These are phyloP conservation scores for Cotesia glomerata DNA, from an alignment of 1,140 invertebrate genomes.

Conservation along the genomic window DNA sequence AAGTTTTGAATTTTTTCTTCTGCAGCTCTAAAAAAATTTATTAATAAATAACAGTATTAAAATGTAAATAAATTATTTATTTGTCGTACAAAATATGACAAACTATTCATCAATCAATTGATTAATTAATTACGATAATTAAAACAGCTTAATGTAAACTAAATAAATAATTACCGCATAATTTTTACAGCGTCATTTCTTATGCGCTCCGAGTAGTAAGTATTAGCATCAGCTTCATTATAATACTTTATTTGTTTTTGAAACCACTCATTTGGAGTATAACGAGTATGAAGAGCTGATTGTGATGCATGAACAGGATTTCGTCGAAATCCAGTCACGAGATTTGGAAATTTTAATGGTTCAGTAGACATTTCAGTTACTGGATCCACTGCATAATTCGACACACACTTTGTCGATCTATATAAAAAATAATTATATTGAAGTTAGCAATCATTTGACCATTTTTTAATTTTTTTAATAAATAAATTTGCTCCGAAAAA, in stretches of 20 bases:
- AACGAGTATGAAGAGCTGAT: conserved; percentile 81
- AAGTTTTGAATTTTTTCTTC: conserved; percentile 77
- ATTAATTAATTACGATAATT: neutral
- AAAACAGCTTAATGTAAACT: neutral
- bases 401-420: conserved; percentile 45
- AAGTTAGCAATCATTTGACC: no score
- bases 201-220: conserved; percentile 82
- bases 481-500: no score
- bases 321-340: conserved; percentile 78
- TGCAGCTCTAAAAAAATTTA: conserved; percentile 68
- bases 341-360: conserved; percentile 79
- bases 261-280: conserved; percentile 91
- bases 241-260: conserved; percentile 85
- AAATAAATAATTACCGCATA: conserved; percentile 55
- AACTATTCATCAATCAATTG: neutral
- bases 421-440: neutral
- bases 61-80: no score
- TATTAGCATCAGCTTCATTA: conserved; percentile 83
- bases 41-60: conserved; percentile 17
- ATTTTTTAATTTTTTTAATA: no score
- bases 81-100: no score
- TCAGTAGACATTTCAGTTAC: conserved; percentile 70
- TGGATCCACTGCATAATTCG: conserved; percentile 46
- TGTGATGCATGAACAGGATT: conserved; percentile 78
- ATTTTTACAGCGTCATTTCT: conserved; percentile 80